These are phyloP conservation scores for Carposina sasakii DNA, from an alignment of 1,140 invertebrate genomes.

Conservation along the genomic window DNA sequence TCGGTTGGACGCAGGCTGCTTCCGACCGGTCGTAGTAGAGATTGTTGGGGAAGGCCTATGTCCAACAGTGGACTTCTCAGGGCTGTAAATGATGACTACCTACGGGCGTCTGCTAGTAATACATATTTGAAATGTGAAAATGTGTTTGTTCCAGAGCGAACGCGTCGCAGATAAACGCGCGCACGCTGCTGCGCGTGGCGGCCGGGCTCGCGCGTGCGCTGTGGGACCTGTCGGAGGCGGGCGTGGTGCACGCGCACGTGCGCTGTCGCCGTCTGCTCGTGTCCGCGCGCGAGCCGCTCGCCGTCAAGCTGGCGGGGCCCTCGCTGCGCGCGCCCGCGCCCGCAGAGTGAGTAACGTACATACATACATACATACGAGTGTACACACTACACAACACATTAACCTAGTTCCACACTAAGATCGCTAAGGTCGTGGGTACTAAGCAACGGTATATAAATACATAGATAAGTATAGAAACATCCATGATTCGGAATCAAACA, in stretches of 20 bases:
- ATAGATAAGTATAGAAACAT: no score
- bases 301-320: conserved; percentile 86
- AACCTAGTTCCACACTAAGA: no score
- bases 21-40: no score
- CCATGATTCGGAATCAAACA: no score
- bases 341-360: conserved; percentile 81
- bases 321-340: conserved; percentile 75
- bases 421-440: no score
- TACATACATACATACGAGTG: no score
- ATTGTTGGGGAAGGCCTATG: no score
- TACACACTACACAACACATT: no score
- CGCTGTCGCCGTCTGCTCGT: conserved; percentile 88
- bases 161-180: conserved; percentile 73
- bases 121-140: neutral
- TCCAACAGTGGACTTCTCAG: neutral
- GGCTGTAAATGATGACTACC: neutral
- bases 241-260: conserved; percentile 88
- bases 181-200: conserved; percentile 85
- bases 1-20: no score
- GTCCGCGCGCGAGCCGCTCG: conserved; percentile 78
- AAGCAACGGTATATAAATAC: no score
- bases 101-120: neutral
- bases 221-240: conserved; percentile 86
- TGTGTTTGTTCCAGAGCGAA: conserved; percentile 45
- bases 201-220: conserved; percentile 84